A percentile compares a stretch with the other conserved stretches of the same genome.
Conservation (phyloP, 2,888 invertebrate genomes). For the Hypsopygia costalis region DNA sequence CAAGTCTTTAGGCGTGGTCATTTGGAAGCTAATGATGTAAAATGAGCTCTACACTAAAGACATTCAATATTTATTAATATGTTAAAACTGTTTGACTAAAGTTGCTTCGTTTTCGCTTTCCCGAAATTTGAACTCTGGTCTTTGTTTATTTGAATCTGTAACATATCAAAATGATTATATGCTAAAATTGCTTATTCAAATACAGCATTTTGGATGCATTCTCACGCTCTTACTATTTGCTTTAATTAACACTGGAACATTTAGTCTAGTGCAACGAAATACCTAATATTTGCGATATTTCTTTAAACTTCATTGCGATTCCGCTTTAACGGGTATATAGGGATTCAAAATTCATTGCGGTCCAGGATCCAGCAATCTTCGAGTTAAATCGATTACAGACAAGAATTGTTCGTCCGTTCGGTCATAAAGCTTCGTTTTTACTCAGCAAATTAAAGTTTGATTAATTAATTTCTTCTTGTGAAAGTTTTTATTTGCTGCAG, state of each 20-base stretch:
- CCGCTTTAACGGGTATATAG: not conserved
- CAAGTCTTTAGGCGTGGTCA: too few relatives aligned
- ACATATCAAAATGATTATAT: too few relatives aligned
- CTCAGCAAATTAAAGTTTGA: not conserved
- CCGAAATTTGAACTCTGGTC: too few relatives aligned
- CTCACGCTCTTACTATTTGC: conserved; percentile 2
- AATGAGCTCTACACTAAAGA: too few relatives aligned
- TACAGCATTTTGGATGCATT: conserved; percentile 3
- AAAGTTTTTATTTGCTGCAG: not conserved
- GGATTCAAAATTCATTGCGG: not conserved
- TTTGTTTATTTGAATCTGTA: too few relatives aligned
- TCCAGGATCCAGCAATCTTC: not conserved
- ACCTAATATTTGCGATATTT: too few relatives aligned
- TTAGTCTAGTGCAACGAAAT: not conserved
- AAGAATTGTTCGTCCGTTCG: not conserved
- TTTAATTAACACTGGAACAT: not conserved
- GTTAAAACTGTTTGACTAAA: too few relatives aligned
- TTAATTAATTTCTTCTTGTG: not conserved
- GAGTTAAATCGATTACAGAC: conserved; percentile 1
- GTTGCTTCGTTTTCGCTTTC: too few relatives aligned
- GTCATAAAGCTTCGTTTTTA: not conserved
- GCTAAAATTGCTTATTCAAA: not conserved
- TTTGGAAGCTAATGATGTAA: too few relatives aligned
- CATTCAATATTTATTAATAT: too few relatives aligned
- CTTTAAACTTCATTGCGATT: not conserved